Conservation (phyloP, 2,113 vertebrate genomes). For the Syngnathus floridae region DNA sequence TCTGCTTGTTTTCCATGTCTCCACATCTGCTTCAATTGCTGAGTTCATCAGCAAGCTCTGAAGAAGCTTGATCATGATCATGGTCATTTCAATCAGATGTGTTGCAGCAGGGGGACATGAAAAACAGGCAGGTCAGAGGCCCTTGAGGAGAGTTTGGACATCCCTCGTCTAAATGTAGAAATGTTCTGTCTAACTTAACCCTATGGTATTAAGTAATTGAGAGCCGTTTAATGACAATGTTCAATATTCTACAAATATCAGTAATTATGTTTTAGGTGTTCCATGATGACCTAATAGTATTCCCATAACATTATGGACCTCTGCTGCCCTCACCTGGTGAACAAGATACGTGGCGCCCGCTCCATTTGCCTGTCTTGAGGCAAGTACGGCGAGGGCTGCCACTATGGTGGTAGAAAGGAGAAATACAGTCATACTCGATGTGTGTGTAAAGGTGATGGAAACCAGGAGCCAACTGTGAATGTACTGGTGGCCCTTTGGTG, state of each 20-base stretch:
- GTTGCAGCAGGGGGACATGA: too few relatives aligned
- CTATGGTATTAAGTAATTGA: neutral
- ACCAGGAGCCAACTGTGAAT: conserved; percentile 77
- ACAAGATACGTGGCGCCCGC: conserved; percentile 89
- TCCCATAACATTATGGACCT: conserved; percentile 2
- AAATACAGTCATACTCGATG: conserved; percentile 88
- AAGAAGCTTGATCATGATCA: too few relatives aligned
- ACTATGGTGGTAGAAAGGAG: conserved; percentile 84
- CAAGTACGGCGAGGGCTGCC: conserved; percentile 91
- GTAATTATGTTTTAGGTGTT: neutral
- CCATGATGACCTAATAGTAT: too few relatives aligned
- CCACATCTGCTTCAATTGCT: too few relatives aligned
- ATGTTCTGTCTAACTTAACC: neutral
- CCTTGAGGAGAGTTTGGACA: too few relatives aligned
- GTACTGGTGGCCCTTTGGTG: conserved; percentile 72
- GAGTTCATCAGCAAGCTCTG: too few relatives aligned
- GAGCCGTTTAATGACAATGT: neutral
- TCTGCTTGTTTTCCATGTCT: too few relatives aligned
- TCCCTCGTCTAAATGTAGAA: too few relatives aligned
- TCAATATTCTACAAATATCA: neutral
- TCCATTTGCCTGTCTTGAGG: conserved; percentile 95
- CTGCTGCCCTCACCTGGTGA: conserved; percentile 84
- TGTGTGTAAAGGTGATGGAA: conserved; percentile 89
- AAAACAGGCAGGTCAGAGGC: too few relatives aligned
- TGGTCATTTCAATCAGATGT: too few relatives aligned